phyloP scores from a whole-genome alignment of 2,113 vertebrate genomes.

The Lophochroa leadbeateri region DNA sequence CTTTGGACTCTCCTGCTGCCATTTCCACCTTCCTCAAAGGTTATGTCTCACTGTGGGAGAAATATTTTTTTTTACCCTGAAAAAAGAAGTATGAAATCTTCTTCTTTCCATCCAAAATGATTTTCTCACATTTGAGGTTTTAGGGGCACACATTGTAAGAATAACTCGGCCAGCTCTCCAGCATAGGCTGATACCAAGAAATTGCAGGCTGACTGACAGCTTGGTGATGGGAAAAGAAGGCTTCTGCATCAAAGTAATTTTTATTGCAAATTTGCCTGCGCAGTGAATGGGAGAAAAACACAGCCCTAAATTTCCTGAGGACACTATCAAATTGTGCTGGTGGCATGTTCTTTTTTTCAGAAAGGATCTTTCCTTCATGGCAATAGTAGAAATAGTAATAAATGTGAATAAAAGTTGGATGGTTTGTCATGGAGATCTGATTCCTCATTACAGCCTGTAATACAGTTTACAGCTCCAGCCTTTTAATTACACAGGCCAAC shows the following conservation, averaged over 20 bases:
- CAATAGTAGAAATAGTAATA: background rate
- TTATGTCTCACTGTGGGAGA: background rate
- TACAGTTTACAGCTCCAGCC: background rate
- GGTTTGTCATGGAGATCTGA: background rate
- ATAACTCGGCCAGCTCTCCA: background rate
- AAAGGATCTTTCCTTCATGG: background rate
- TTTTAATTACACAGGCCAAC: background rate
- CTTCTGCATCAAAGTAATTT: slow-evolving; percentile 16
- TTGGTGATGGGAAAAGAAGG: slow-evolving; percentile 2
- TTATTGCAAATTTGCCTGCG: slow-evolving; percentile 41
- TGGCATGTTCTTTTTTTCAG: background rate
- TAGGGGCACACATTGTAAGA: background rate
- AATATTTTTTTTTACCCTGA: background rate
- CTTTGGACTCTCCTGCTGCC: background rate
- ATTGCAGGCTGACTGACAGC: slow-evolving; percentile 39
- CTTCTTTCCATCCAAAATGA: background rate
- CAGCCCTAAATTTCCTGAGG: slow-evolving; percentile 14
- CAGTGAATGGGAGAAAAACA: slow-evolving; percentile 16
- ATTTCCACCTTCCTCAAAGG: background rate
- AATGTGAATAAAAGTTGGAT: background rate
- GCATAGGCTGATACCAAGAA: background rate
- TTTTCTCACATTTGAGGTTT: slow-evolving; percentile 21
- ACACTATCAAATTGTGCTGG: background rate
- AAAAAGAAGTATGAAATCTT: background rate
- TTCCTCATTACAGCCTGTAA: background rate